These are phyloP conservation scores for Melanostoma scalare DNA, from an alignment of 2,888 invertebrate genomes.

Conservation along the genomic window DNA sequence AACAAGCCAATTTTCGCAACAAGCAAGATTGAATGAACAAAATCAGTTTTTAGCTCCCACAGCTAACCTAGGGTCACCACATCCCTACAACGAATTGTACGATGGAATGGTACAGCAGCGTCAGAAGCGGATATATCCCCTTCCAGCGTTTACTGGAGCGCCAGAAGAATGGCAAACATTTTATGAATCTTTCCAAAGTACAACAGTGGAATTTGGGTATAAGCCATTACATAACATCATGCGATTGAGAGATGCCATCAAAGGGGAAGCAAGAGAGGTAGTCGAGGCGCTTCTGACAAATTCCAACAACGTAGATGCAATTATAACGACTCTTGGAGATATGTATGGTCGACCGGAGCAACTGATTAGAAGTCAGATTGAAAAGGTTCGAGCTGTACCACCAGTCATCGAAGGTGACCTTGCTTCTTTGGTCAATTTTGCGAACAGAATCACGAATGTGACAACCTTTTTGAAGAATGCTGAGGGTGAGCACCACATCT, in stretches of 20 bases:
- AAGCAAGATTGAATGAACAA: too few relatives aligned
- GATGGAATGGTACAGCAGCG: not conserved
- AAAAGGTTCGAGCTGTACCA: constrained; percentile 13
- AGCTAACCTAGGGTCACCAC: too few relatives aligned
- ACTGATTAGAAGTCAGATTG: constrained; percentile 5
- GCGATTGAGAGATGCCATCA: too few relatives aligned
- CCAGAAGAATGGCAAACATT: not conserved
- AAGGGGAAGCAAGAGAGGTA: constrained; percentile 6
- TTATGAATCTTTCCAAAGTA: too few relatives aligned
- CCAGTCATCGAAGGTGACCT: constrained; percentile 7
- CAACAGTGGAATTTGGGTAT: too few relatives aligned
- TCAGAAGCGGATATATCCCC: constrained; percentile 22
- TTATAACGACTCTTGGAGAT: not conserved
- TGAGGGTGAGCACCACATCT: constrained; percentile 37
- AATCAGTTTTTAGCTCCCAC: too few relatives aligned
- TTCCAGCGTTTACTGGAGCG: constrained; percentile 9
- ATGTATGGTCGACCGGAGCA: constrained; percentile 14
- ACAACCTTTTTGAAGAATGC: constrained; percentile 34
- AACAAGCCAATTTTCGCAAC: too few relatives aligned
- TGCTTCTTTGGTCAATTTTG: constrained; percentile 8
- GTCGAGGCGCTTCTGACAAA: constrained; percentile 11
- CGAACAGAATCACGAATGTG: constrained; percentile 57
- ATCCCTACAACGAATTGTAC: too few relatives aligned
- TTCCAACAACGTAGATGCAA: constrained; percentile 6
- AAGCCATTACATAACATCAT: too few relatives aligned